Conservation (phyloP, 2,888 invertebrate species). For the Miltochrista miniata region DNA sequence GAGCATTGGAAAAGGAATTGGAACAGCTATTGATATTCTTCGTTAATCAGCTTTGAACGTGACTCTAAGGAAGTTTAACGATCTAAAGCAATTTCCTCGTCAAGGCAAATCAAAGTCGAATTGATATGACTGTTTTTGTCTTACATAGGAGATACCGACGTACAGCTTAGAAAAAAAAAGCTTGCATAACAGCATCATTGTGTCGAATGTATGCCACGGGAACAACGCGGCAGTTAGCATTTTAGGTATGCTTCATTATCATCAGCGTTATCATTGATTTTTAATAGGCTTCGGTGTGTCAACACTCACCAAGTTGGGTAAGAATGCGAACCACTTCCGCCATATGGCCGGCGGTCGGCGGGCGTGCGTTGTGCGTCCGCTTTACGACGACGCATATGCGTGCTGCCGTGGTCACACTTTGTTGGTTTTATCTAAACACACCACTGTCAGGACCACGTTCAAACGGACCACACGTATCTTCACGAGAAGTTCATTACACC, state of each 20-base stretch:
- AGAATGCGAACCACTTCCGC: slow-evolving; percentile 66
- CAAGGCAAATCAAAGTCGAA: too few relatives aligned
- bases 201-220: too few relatives aligned
- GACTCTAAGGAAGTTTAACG: too few relatives aligned
- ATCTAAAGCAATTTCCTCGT: too few relatives aligned
- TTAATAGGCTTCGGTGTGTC: slow-evolving; percentile 30
- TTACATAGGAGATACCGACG: too few relatives aligned
- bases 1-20: too few relatives aligned
- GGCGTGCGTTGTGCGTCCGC: slow-evolving; percentile 33
- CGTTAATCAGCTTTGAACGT: too few relatives aligned
- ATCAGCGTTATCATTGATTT: slow-evolving; percentile 32
- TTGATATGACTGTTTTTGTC: too few relatives aligned
- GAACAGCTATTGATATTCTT: too few relatives aligned
- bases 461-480: slow-evolving; percentile 48
- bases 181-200: too few relatives aligned
- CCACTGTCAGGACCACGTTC: slow-evolving; percentile 31
- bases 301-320: slow-evolving; percentile 34
- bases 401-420: slow-evolving; percentile 54
- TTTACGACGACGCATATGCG: slow-evolving; percentile 51
- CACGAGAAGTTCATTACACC: slow-evolving; percentile 40
- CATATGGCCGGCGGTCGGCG: slow-evolving; percentile 60
- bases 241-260: neutral
- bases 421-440: slow-evolving; percentile 56
- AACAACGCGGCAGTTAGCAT: too few relatives aligned
- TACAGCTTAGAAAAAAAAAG: too few relatives aligned